A percentile compares a stretch with the other conserved stretches of the same genome.
Evolutionary conservation across 2,113 vertebrate species (phyloP).

Genomic region (Chascanopsetta lugubris): DNA sequence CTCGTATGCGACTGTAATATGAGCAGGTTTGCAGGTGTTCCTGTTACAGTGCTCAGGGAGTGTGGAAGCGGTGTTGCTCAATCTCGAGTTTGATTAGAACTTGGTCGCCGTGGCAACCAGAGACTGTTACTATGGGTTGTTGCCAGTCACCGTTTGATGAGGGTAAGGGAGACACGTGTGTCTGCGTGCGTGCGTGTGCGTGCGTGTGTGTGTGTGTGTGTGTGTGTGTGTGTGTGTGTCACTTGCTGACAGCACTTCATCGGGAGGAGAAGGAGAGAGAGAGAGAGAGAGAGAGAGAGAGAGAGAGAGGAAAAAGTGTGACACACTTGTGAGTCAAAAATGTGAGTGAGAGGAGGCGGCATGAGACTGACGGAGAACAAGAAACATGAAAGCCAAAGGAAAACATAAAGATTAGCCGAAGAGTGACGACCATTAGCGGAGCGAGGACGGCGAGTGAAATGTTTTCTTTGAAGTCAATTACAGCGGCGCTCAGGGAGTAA

Average conservation of each 20-base stretch:
- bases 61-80: slow-evolving; percentile 21
- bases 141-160: slow-evolving; percentile 39
- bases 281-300: slow-evolving; percentile 8
- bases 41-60: not conserved
- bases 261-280: not conserved
- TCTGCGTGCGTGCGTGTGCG: too few relatives aligned
- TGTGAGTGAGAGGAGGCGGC: slow-evolving; percentile 28
- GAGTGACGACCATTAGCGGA: slow-evolving; percentile 28
- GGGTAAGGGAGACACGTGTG: slow-evolving; percentile 25
- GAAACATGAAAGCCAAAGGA: slow-evolving; percentile 31
- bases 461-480: slow-evolving; percentile 58
- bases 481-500: slow-evolving; percentile 42
- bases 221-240: not conserved
- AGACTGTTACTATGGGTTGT: slow-evolving; percentile 47
- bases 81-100: slow-evolving; percentile 37
- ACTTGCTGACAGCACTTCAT: not conserved
- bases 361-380: slow-evolving; percentile 3
- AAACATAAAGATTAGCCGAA: slow-evolving; percentile 37
- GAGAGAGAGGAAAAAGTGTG: slow-evolving; percentile 35
- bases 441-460: slow-evolving; percentile 32
- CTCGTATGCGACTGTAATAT: not conserved
- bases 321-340: slow-evolving; percentile 38
- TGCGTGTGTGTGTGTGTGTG: not conserved
- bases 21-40: not conserved
- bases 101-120: slow-evolving; percentile 49